phyloP scores from a whole-genome alignment of 2,888 invertebrate species.

The Stenodema calcarata region DNA sequence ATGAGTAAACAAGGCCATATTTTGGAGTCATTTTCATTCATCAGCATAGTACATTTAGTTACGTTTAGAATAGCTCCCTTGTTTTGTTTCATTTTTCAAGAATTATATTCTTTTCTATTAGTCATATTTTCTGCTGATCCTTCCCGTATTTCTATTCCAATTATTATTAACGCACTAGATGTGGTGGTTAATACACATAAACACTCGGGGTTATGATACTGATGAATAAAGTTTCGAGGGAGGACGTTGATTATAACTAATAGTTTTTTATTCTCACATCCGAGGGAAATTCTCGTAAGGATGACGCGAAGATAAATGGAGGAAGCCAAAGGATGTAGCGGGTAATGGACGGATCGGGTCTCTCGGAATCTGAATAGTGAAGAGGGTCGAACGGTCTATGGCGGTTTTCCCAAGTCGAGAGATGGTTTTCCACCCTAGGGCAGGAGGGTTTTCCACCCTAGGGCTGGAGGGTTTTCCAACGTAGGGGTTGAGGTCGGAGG shows the following conservation, averaged over 20 bases:
- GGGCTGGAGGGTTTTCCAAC: neutral
- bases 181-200: too few relatives aligned
- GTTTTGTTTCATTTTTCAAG: too few relatives aligned
- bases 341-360: neutral
- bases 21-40: too few relatives aligned
- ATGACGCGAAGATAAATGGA: neutral
- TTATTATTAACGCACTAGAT: too few relatives aligned
- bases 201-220: neutral
- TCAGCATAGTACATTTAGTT: too few relatives aligned
- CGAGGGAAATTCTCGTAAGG: neutral
- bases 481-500: neutral
- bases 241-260: slow-evolving; percentile 15
- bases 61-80: too few relatives aligned
- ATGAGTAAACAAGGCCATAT: too few relatives aligned
- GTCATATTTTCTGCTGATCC: too few relatives aligned
- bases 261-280: neutral
- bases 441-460: neutral
- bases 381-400: neutral
- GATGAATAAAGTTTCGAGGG: neutral
- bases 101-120: too few relatives aligned
- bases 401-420: neutral
- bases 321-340: neutral
- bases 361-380: neutral
- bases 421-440: neutral
- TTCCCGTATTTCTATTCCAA: too few relatives aligned